Percentiles rank a stretch among this genome's conserved stretches.
Evolutionary conservation across 2,797 vertebrate species (phyloP).

Genomic region (Capromys pilorides): DNA sequence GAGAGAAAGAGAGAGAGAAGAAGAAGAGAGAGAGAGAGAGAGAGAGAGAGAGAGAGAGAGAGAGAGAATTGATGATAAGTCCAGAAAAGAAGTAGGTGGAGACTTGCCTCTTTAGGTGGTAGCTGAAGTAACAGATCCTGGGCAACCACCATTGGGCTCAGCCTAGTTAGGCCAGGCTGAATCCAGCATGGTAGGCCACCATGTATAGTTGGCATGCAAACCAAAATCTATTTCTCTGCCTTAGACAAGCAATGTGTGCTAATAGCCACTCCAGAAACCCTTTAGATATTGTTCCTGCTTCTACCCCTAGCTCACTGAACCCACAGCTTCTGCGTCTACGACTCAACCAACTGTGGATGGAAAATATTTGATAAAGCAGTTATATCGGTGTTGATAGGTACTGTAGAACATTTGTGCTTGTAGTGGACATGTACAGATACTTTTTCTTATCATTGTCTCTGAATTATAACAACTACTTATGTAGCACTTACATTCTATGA

Average conservation of each 20-base stretch:
- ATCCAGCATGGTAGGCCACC: background rate
- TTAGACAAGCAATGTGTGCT: background rate
- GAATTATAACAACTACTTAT: background rate
- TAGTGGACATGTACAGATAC: background rate
- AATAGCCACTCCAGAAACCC: background rate
- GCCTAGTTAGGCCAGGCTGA: no score
- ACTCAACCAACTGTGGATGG: background rate
- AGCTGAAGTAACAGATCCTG: accelerated
- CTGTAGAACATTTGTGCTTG: background rate
- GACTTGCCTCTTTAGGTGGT: accelerated
- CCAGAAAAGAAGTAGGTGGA: background rate
- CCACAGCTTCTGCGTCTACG: background rate
- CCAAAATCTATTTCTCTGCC: background rate
- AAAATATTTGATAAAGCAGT: background rate
- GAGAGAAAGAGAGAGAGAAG: no score
- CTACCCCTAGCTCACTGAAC: no score
- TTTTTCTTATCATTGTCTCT: background rate
- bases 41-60: no score
- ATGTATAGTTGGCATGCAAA: background rate
- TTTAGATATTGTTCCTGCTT: background rate
- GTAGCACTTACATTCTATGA: background rate
- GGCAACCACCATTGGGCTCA: accelerated
- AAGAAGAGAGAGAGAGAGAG: no score
- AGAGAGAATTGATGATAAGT: background rate
- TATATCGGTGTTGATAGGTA: no score